Conservation (phyloP, 2,888 invertebrate species). For the Mamestra brassicae region DNA sequence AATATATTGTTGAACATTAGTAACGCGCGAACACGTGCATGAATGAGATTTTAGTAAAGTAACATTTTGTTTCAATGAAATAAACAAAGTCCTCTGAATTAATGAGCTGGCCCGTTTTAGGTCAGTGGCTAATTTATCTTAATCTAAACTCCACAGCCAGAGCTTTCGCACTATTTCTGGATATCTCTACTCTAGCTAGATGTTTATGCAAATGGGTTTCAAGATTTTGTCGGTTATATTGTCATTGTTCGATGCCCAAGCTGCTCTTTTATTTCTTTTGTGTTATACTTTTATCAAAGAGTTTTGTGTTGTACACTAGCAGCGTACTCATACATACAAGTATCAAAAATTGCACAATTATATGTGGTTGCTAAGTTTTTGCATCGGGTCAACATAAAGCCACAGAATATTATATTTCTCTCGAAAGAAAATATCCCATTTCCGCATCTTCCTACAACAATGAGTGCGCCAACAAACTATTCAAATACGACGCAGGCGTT, state of each 20-base stretch:
- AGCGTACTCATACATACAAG: constrained; percentile 47
- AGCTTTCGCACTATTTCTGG: constrained; percentile 8
- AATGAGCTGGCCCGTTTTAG: not conserved
- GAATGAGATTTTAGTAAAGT: not conserved
- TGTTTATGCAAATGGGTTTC: constrained; percentile 10
- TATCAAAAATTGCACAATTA: constrained; percentile 77
- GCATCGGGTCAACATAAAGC: constrained; percentile 86
- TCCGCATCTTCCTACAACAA: constrained; percentile 91
- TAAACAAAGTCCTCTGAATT: not conserved
- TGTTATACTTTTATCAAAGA: constrained; percentile 6
- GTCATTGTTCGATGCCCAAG: not conserved
- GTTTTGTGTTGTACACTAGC: not conserved
- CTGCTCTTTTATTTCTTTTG: not conserved
- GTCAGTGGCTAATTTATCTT: constrained; percentile 19
- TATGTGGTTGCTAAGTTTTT: constrained; percentile 82
- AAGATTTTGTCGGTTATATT: not conserved
- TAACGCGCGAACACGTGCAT: constrained; percentile 61
- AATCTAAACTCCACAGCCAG: not conserved
- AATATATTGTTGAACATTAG: constrained; percentile 61
- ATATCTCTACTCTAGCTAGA: not conserved
- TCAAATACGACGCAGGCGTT: constrained; percentile 87
- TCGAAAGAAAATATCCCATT: constrained; percentile 91
- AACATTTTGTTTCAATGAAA: not conserved
- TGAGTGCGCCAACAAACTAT: constrained; percentile 88
- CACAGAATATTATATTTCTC: constrained; percentile 89